These are phyloP conservation scores for Embiotoca jacksoni DNA, from an alignment of 2,113 vertebrate species.

Conservation along the genomic window DNA sequence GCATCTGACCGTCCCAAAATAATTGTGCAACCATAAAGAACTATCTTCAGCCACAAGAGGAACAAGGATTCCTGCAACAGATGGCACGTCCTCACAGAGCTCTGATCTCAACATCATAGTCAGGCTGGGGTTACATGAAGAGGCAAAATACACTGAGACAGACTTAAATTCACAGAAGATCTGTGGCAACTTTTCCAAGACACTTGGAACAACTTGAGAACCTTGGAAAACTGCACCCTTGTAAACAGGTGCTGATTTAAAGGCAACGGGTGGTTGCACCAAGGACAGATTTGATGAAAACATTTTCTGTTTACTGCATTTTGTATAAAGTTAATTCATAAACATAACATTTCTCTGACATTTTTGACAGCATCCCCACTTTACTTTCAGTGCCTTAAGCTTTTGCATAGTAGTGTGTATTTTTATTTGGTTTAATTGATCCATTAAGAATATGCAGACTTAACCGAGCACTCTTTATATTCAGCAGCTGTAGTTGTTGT, in stretches of 20 bases:
- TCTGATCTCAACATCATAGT: slow-evolving; percentile 17
- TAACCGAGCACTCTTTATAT: background rate
- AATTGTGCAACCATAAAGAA: slow-evolving; percentile 7
- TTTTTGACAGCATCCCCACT: background rate
- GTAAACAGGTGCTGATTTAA: no score
- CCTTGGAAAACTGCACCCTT: background rate
- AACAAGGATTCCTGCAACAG: background rate
- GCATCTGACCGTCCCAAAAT: no score
- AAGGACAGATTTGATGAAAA: no score
- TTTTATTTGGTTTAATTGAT: background rate
- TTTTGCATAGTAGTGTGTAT: background rate
- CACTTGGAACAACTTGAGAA: background rate
- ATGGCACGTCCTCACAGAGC: background rate
- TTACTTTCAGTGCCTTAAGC: background rate
- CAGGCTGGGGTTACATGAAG: slow-evolving; percentile 8
- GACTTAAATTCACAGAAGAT: background rate
- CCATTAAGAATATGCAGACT: background rate
- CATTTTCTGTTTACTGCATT: background rate
- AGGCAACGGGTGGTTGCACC: no score
- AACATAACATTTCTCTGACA: background rate
- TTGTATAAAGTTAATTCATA: background rate
- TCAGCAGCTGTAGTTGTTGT: background rate
- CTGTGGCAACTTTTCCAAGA: slow-evolving; percentile 2
- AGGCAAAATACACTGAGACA: background rate
- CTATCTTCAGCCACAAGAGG: slow-evolving; percentile 6